A percentile compares a stretch with the other conserved stretches of the same genome.
Evolutionary conservation across 2,113 vertebrate species (phyloP).

Genomic region (Clarias gariepinus): DNA sequence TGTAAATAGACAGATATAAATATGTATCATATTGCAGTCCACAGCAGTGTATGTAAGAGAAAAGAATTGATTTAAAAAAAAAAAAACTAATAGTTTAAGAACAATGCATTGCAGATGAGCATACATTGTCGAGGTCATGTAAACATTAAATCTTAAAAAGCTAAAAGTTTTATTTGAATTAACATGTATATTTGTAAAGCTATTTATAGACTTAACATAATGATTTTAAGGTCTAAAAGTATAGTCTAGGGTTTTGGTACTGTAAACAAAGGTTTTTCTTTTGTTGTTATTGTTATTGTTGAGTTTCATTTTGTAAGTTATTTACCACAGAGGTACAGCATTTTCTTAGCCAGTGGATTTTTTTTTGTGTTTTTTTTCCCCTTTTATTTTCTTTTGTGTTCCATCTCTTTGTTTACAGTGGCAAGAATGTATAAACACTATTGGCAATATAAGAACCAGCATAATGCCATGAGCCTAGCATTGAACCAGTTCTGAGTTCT

Average conservation of each 20-base stretch:
- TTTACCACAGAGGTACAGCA: conserved; percentile 82
- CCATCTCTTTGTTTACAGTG: conserved; percentile 69
- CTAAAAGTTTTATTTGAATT: conserved; percentile 83
- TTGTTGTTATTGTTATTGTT: conserved; percentile 50
- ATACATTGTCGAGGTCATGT: conserved; percentile 79
- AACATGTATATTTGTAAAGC: conserved; percentile 97
- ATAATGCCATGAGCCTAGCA: conserved; percentile 5
- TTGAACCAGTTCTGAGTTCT: conserved; percentile 11
- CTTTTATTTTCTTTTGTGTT: conserved; percentile 67
- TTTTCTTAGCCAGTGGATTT: conserved; percentile 66
- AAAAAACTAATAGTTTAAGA: conserved; percentile 61
- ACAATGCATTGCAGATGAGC: conserved; percentile 77
- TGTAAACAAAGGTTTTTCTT: conserved; percentile 74
- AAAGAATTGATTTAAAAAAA: conserved; percentile 60
- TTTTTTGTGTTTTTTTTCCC: conserved; percentile 67
- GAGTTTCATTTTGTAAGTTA: conserved; percentile 85
- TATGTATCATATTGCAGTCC: conserved; percentile 77
- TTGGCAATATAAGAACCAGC: conserved; percentile 41
- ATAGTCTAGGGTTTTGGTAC: conserved; percentile 76
- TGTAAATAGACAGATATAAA: conserved; percentile 88
- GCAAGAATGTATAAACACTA: conserved; percentile 75
- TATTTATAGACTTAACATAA: conserved; percentile 94
- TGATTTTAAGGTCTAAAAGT: conserved; percentile 78
- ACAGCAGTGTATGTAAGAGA: conserved; percentile 75
- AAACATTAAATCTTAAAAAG: conserved; percentile 77